Percentiles rank a stretch among this genome's conserved stretches.
Evolutionary conservation across 2,888 invertebrate genomes (phyloP).

Genomic region (Melanchra persicariae): DNA sequence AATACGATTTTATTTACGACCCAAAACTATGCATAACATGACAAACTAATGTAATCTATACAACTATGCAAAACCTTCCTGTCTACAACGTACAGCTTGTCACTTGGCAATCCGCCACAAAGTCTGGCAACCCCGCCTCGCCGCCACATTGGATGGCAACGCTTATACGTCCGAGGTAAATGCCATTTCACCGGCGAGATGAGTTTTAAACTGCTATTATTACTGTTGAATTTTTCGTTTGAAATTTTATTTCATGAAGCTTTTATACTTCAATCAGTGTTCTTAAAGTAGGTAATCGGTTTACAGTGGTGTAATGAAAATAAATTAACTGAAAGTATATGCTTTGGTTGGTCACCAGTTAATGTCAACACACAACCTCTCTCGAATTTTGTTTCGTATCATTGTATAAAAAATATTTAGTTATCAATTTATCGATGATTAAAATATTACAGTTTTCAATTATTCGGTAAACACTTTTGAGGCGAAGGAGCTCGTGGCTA

Average conservation of each 20-base stretch:
- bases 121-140: conserved; percentile 41
- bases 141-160: conserved; percentile 29
- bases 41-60: conserved; percentile 17
- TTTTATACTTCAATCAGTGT: conserved; percentile 44
- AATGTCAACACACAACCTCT: background rate
- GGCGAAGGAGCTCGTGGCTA: too few relatives aligned
- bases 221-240: conserved; percentile 47
- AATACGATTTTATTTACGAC: background rate
- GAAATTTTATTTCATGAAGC: conserved; percentile 30
- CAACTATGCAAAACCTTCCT: conserved; percentile 18
- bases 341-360: background rate
- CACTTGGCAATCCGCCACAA: conserved; percentile 58
- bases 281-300: conserved; percentile 21
- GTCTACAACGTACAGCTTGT: conserved; percentile 22
- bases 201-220: conserved; percentile 64
- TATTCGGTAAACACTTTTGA: too few relatives aligned
- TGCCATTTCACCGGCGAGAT: conserved; percentile 56
- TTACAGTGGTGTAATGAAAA: conserved; percentile 1
- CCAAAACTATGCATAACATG: background rate
- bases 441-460: too few relatives aligned
- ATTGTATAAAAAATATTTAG: too few relatives aligned
- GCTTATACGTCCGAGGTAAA: conserved; percentile 50
- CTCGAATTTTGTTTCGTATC: too few relatives aligned
- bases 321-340: background rate
- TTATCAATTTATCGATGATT: too few relatives aligned